Evolutionary conservation across 2,888 invertebrate genomes (phyloP).

Genomic region (Metalampra italica): DNA sequence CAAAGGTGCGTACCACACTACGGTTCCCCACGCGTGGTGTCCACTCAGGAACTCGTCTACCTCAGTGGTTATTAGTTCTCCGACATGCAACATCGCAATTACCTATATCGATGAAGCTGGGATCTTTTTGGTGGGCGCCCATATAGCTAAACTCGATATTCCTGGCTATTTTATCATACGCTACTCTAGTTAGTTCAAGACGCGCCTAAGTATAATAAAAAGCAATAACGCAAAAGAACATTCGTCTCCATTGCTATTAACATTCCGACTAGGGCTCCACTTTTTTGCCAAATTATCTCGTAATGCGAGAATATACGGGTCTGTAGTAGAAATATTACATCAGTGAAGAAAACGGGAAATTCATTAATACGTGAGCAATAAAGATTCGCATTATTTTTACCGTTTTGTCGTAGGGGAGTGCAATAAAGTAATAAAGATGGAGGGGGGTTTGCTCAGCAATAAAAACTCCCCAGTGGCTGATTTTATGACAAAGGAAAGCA

Average conservation of each 20-base stretch:
- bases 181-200: slow-evolving; percentile 6
- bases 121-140: too few species aligned
- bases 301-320: slow-evolving; percentile 19
- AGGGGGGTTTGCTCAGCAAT: slow-evolving; percentile 34
- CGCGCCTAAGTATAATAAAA: slow-evolving; percentile 41
- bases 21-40: too few species aligned
- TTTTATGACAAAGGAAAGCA: slow-evolving; percentile 41
- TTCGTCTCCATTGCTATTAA: slow-evolving; percentile 28
- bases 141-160: too few species aligned
- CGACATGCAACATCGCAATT: too few species aligned
- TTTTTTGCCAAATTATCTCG: slow-evolving; percentile 26
- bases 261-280: slow-evolving; percentile 35
- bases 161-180: too few species aligned
- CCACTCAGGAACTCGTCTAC: too few species aligned
- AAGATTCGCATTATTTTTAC: slow-evolving; percentile 50
- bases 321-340: slow-evolving; percentile 16
- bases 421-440: slow-evolving; percentile 62
- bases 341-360: slow-evolving; percentile 27
- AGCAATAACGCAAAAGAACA: slow-evolving; percentile 24
- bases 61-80: too few species aligned
- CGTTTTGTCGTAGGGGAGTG: slow-evolving; percentile 34
- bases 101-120: too few species aligned
- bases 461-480: slow-evolving; percentile 39
- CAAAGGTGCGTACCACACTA: too few species aligned
- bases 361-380: slow-evolving; percentile 58